A percentile compares a stretch with the other conserved stretches of the same genome.
Evolutionary conservation across 1,140 invertebrate genomes (phyloP).

Genomic region (Sarcophaga bullata): DNA sequence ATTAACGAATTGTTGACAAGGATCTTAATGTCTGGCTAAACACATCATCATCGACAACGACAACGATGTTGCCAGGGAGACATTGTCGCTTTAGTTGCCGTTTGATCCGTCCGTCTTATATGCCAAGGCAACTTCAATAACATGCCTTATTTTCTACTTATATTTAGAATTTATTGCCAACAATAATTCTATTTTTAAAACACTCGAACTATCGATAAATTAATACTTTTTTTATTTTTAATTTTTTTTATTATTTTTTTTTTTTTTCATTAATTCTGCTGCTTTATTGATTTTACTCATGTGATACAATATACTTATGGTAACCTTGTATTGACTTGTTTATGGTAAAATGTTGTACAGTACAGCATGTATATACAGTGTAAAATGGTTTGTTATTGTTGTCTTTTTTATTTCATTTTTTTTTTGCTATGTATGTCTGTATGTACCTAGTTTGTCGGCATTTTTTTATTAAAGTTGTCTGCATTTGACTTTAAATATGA

Average conservation of each 20-base stretch:
- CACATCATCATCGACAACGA: conserved; percentile 25
- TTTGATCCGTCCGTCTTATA: neutral
- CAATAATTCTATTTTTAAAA: too few relatives aligned
- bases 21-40: conserved; percentile 37
- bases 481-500: neutral
- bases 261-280: neutral
- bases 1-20: conserved; percentile 41
- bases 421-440: too few relatives aligned
- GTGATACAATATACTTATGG: neutral
- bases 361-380: neutral
- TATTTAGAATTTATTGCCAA: conserved; percentile 3
- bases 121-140: neutral
- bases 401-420: too few relatives aligned
- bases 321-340: too few relatives aligned
- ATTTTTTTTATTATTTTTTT: too few relatives aligned
- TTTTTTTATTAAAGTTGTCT: neutral
- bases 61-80: neutral
- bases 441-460: neutral
- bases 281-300: conserved; percentile 17
- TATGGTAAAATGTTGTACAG: too few relatives aligned
- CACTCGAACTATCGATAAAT: neutral
- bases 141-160: neutral
- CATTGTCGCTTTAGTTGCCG: neutral
- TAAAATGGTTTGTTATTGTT: neutral
- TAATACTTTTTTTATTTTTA: too few relatives aligned